phyloP scores from a whole-genome alignment of 2,888 invertebrate species.

The Rotaria sp. region DNA sequence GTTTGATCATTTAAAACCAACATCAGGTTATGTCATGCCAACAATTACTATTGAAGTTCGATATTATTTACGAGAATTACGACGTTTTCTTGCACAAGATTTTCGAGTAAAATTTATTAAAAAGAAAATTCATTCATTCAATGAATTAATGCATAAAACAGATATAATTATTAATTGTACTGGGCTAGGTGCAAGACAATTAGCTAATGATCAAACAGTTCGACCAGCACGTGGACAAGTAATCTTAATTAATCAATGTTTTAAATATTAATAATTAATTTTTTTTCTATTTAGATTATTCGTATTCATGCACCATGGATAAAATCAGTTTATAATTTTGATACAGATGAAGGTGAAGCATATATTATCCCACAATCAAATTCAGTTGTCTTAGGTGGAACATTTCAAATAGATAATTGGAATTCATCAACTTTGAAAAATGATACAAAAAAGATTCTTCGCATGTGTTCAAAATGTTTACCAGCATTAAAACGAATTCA shows the following conservation, averaged over 20 bases:
- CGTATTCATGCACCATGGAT: constrained; percentile 19
- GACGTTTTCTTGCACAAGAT: neutral
- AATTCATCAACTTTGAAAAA: neutral
- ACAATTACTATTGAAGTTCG: neutral
- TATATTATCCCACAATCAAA: neutral
- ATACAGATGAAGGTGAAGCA: neutral
- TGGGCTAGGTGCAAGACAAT: neutral
- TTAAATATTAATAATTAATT: neutral
- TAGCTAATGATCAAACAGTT: neutral
- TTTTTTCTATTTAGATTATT: neutral
- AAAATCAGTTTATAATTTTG: neutral
- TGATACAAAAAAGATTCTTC: neutral
- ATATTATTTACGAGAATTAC: neutral
- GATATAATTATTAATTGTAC: neutral
- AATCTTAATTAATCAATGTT: neutral
- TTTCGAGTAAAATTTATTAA: neutral
- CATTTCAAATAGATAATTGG: neutral
- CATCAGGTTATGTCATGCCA: neutral
- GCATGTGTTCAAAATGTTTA: neutral
- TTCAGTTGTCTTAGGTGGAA: neutral
- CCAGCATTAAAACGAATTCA: neutral
- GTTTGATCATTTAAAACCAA: neutral
- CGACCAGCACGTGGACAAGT: constrained; percentile 9
- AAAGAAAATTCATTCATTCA: neutral
- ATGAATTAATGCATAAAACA: neutral